Conservation (phyloP, 2,888 invertebrate species). For the Aleiodes alternator region DNA sequence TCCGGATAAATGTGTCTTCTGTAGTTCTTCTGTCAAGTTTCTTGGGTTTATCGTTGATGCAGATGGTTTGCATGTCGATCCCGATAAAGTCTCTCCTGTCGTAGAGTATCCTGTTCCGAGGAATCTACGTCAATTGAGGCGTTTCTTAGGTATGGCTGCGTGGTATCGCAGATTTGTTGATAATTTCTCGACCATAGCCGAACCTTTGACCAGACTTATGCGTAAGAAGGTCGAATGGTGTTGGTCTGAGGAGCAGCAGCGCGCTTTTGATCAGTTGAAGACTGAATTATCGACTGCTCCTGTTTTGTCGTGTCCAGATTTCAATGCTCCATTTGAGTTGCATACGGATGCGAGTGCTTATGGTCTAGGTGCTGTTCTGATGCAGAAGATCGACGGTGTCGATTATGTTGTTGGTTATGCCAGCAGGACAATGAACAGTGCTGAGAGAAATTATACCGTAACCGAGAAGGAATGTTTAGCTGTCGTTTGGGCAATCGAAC, state of each 20-base stretch:
- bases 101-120: slow-evolving; percentile 19
- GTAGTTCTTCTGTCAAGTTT: slow-evolving; percentile 37
- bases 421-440: neutral
- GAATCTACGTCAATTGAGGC: slow-evolving; percentile 30
- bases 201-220: slow-evolving; percentile 50
- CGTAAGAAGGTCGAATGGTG: slow-evolving; percentile 36
- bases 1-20: slow-evolving; percentile 42
- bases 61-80: slow-evolving; percentile 23
- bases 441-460: slow-evolving; percentile 1
- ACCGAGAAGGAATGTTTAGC: slow-evolving; percentile 14
- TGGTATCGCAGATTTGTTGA: slow-evolving; percentile 51
- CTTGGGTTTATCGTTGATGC: slow-evolving; percentile 39
- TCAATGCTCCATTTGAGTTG: slow-evolving; percentile 43
- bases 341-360: slow-evolving; percentile 49
- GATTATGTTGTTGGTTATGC: slow-evolving; percentile 53
- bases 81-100: slow-evolving; percentile 34
- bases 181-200: slow-evolving; percentile 53
- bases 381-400: slow-evolving; percentile 48
- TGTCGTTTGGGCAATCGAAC: slow-evolving; percentile 1
- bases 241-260: slow-evolving; percentile 38
- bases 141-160: slow-evolving; percentile 33
- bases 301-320: slow-evolving; percentile 52
- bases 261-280: slow-evolving; percentile 41
- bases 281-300: slow-evolving; percentile 43
- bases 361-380: slow-evolving; percentile 51